Percentiles rank a stretch among this genome's conserved stretches.
Conservation (phyloP, 1,140 invertebrate genomes). For the Andricus grossulariae region DNA sequence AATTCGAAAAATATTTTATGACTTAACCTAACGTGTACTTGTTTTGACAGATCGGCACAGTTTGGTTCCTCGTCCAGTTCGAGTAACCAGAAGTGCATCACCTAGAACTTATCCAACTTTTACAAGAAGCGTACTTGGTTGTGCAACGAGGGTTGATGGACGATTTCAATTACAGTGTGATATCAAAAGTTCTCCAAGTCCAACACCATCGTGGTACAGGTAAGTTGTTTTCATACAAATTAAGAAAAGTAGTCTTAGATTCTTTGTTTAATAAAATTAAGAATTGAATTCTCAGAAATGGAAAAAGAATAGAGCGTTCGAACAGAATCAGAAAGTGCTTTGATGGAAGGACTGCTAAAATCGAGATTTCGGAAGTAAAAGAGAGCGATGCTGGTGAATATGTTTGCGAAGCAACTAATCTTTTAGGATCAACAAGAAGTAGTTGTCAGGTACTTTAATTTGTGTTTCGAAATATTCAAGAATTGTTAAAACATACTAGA, state of each 20-base stretch:
- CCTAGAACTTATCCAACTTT: conserved; percentile 72
- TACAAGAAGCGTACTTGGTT: conserved; percentile 68
- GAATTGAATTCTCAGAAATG: conserved; percentile 72
- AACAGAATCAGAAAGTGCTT: conserved; percentile 65
- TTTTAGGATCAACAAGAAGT: conserved; percentile 62
- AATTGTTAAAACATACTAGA: neutral
- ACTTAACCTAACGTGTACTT: neutral
- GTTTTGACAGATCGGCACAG: conserved; percentile 59
- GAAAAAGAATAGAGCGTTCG: conserved; percentile 70
- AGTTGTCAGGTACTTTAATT: conserved; percentile 57
- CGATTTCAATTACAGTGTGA: conserved; percentile 77
- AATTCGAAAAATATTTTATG: conserved; percentile 2
- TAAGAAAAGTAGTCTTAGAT: neutral
- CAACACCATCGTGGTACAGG: conserved; percentile 79
- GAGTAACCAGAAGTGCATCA: conserved; percentile 69
- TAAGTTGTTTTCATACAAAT: conserved; percentile 50
- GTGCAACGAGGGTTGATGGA: conserved; percentile 74
- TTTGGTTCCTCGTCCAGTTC: conserved; percentile 65
- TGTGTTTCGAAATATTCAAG: neutral
- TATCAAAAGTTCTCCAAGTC: conserved; percentile 77
- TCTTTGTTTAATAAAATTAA: neutral
- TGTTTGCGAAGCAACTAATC: conserved; percentile 84
- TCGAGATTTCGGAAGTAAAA: conserved; percentile 77
- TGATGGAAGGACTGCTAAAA: conserved; percentile 69
- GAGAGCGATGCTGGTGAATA: conserved; percentile 80